A percentile compares a stretch with the other conserved stretches of the same genome.
phyloP scores from a whole-genome alignment of 2,113 vertebrate species.

The Protobothrops flavoviridis region DNA sequence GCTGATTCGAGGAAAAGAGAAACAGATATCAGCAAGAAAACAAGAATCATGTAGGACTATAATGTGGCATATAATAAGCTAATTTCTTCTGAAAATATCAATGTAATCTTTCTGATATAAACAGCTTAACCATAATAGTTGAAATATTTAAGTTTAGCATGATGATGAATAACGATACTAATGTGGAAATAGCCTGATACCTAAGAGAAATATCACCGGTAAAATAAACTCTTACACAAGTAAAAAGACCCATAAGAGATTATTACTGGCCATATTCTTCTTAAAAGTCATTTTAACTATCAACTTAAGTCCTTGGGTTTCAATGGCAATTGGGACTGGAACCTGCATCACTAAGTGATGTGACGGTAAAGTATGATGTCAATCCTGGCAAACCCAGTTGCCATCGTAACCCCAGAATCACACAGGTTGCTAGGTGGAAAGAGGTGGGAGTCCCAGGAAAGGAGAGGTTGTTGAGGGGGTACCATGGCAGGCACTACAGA shows the following conservation, averaged over 20 bases:
- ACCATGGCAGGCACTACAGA: neutral
- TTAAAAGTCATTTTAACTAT: neutral
- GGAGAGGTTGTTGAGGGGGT: neutral
- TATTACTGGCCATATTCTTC: neutral
- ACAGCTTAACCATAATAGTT: neutral
- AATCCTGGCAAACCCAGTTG: neutral
- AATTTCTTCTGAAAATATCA: neutral
- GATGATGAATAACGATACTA: neutral
- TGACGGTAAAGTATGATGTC: neutral
- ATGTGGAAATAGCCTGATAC: neutral
- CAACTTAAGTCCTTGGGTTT: neutral
- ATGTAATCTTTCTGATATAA: neutral
- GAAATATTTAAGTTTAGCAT: neutral
- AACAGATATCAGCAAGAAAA: neutral
- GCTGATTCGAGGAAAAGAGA: rapidly evolving
- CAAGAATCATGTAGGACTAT: neutral
- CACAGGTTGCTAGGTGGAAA: neutral
- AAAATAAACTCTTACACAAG: neutral
- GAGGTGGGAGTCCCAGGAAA: neutral
- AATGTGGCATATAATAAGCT: neutral
- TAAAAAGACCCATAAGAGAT: neutral
- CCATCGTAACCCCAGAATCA: neutral
- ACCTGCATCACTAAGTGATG: neutral
- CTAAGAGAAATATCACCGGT: neutral
- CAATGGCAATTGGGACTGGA: neutral